phyloP scores from a whole-genome alignment of 2,113 vertebrate genomes.

The Orcinus orca region DNA sequence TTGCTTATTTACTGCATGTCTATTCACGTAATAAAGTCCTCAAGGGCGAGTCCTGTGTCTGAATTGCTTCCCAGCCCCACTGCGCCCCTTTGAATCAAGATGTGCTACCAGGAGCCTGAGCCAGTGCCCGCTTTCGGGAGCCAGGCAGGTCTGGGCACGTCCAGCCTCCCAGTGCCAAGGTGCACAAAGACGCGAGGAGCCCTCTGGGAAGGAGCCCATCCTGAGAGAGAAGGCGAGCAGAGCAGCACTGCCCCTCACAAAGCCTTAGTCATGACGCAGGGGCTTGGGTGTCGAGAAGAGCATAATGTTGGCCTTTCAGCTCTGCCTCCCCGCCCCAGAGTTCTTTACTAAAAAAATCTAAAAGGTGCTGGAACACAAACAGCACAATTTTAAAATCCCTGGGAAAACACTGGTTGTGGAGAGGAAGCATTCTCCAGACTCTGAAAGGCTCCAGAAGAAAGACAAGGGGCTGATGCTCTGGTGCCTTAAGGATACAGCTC shows the following conservation, averaged over 20 bases:
- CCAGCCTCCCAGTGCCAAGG: background rate
- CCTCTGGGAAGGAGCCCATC: background rate
- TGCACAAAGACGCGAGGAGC: background rate
- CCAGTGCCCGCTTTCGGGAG: background rate
- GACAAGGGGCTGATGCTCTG: background rate
- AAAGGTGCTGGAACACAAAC: constrained; percentile 22
- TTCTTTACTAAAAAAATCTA: constrained; percentile 47
- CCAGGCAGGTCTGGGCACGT: background rate
- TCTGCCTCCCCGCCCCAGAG: background rate
- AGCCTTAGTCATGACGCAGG: background rate
- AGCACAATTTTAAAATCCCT: constrained; percentile 10
- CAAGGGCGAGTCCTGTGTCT: background rate
- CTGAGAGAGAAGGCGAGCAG: background rate
- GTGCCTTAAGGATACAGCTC: background rate
- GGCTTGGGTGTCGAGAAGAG: background rate
- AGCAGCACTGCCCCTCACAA: background rate
- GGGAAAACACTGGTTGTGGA: background rate
- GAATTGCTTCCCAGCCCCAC: background rate
- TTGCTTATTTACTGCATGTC: background rate
- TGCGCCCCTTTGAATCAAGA: background rate
- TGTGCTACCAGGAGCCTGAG: background rate
- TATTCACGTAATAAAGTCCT: background rate
- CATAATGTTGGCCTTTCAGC: constrained; percentile 53
- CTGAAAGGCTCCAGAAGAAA: background rate
- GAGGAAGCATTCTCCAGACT: background rate